Percentiles rank a stretch among this genome's conserved stretches.
Evolutionary conservation across 2,113 vertebrate genomes (phyloP).

Genomic region (Percopsis transmontana): DNA sequence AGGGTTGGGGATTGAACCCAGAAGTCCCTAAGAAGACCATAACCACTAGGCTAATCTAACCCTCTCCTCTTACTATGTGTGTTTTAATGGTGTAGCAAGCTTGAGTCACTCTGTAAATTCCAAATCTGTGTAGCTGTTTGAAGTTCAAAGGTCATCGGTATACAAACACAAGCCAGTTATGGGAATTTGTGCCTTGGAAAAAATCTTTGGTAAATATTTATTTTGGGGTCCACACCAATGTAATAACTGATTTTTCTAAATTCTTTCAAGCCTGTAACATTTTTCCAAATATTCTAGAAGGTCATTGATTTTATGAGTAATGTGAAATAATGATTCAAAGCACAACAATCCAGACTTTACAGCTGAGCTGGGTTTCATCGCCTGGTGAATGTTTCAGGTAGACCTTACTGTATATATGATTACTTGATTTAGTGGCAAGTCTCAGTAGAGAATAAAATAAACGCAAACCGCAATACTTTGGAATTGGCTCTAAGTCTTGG

Average conservation of each 20-base stretch:
- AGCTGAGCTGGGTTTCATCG: too few relatives aligned
- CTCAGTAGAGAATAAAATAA: too few relatives aligned
- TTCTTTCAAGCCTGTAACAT: background rate
- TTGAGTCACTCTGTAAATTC: constrained; percentile 45
- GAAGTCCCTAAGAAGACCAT: too few relatives aligned
- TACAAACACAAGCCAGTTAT: constrained; percentile 25
- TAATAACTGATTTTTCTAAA: background rate
- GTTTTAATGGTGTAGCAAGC: background rate
- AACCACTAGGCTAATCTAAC: too few relatives aligned
- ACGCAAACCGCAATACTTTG: background rate
- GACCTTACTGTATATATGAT: too few relatives aligned
- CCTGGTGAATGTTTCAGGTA: too few relatives aligned
- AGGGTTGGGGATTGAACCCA: too few relatives aligned
- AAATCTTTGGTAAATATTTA: constrained; percentile 1
- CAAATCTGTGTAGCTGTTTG: constrained; percentile 8
- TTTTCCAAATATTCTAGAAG: background rate
- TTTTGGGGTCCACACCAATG: background rate
- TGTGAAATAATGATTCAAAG: background rate
- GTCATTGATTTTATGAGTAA: background rate
- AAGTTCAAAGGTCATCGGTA: constrained; percentile 48
- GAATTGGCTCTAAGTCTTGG: constrained; percentile 22
- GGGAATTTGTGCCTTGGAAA: constrained; percentile 22
- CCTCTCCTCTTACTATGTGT: background rate
- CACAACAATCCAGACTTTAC: too few relatives aligned
- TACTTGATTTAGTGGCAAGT: too few relatives aligned